These are phyloP conservation scores for Nasua narica DNA, from an alignment of 2,797 vertebrate genomes.

Conservation along the genomic window DNA sequence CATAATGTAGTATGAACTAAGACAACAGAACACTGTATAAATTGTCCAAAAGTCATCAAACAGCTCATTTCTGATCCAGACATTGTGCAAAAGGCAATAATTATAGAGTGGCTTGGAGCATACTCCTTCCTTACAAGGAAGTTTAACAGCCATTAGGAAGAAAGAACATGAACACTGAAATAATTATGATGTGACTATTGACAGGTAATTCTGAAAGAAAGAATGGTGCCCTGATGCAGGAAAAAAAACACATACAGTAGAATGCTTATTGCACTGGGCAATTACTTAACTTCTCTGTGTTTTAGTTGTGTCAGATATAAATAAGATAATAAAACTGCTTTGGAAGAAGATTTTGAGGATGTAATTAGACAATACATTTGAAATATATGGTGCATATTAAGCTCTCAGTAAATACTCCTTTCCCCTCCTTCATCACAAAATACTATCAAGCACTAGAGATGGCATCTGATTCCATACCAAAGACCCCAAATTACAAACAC, in stretches of 20 bases:
- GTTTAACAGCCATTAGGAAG: not conserved
- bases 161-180: not conserved
- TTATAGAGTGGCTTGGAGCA: not conserved
- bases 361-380: not conserved
- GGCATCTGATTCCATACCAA: not conserved
- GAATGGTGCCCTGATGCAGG: too few species aligned
- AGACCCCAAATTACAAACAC: not conserved
- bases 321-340: not conserved
- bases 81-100: not conserved
- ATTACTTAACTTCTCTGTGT: not conserved
- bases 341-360: not conserved
- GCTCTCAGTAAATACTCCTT: not conserved
- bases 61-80: not conserved
- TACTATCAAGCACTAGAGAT: not conserved
- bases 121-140: not conserved
- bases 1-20: not conserved
- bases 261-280: not conserved
- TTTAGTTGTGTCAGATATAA: not conserved
- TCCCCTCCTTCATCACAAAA: not conserved
- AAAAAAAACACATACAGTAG: not conserved
- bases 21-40: not conserved
- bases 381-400: not conserved
- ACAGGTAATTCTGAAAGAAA: not conserved
- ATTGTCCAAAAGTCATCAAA: not conserved
- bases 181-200: not conserved